These are phyloP conservation scores for Nasonia giraulti DNA, from an alignment of 1,140 invertebrate genomes.

Conservation along the genomic window DNA sequence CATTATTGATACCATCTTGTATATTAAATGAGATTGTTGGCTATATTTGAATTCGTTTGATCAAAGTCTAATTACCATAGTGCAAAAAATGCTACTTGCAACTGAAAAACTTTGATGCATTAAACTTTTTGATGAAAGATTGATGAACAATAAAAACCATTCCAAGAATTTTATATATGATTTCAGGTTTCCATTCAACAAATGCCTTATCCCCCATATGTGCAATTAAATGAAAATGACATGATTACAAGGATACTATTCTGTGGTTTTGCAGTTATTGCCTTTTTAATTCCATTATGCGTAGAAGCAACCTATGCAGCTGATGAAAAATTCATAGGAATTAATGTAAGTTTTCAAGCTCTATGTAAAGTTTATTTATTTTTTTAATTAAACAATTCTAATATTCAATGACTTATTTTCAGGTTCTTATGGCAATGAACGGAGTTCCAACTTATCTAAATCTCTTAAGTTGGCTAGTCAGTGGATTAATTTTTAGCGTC, in stretches of 20 bases:
- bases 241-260: constrained; percentile 58
- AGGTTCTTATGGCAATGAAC: constrained; percentile 72
- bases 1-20: constrained; percentile 39
- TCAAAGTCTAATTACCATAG: background rate
- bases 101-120: background rate
- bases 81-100: background rate
- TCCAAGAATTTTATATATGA: constrained; percentile 30
- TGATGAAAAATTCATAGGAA: constrained; percentile 70
- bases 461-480: constrained; percentile 69
- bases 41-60: background rate
- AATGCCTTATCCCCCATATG: constrained; percentile 70
- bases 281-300: constrained; percentile 68
- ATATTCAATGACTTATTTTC: constrained; percentile 41
- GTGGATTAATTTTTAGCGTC: constrained; percentile 64
- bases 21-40: constrained; percentile 26
- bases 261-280: constrained; percentile 61
- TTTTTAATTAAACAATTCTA: constrained; percentile 28
- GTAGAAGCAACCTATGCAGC: constrained; percentile 65
- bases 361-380: background rate
- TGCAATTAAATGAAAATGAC: constrained; percentile 61
- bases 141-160: constrained; percentile 24
- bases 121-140: constrained; percentile 34
- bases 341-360: constrained; percentile 64
- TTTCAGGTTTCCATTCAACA: constrained; percentile 66
- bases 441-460: constrained; percentile 67